A percentile compares a stretch with the other conserved stretches of the same genome.
Conservation (phyloP, 2,888 invertebrate genomes). For the Hydrotaea cyrtoneurina region DNA sequence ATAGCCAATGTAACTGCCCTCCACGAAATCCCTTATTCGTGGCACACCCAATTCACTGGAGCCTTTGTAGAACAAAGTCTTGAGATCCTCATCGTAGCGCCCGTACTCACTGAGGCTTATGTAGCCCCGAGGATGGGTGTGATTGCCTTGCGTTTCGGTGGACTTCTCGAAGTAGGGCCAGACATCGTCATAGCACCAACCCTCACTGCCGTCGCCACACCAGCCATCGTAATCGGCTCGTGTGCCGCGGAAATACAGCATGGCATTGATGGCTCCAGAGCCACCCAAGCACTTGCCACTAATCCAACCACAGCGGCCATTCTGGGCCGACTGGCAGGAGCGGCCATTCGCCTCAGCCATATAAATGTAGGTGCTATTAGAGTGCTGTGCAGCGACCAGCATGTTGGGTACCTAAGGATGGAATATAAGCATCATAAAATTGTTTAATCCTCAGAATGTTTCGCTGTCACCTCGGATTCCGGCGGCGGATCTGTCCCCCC, state of each 20-base stretch:
- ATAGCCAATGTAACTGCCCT: constrained; percentile 81
- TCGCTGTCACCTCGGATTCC: constrained; percentile 76
- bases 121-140: constrained; percentile 73
- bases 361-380: constrained; percentile 70
- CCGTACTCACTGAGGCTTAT: constrained; percentile 80
- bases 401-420: constrained; percentile 67
- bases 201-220: constrained; percentile 82
- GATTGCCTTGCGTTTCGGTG: constrained; percentile 67
- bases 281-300: constrained; percentile 85
- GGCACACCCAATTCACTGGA: constrained; percentile 81
- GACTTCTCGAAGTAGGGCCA: constrained; percentile 91
- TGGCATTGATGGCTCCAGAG: constrained; percentile 83
- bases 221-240: constrained; percentile 84
- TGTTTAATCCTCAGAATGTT: too few relatives aligned
- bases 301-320: constrained; percentile 81
- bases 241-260: constrained; percentile 85
- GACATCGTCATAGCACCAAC: constrained; percentile 87
- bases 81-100: constrained; percentile 64
- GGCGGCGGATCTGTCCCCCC: constrained; percentile 81
- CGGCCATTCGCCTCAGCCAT: constrained; percentile 68
- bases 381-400: constrained; percentile 67
- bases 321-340: constrained; percentile 67
- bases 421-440: neutral
- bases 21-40: constrained; percentile 77
- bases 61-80: constrained; percentile 78